Evolutionary conservation across 2,113 vertebrate genomes (phyloP).

Genomic region (Antidorcas marsupialis): DNA sequence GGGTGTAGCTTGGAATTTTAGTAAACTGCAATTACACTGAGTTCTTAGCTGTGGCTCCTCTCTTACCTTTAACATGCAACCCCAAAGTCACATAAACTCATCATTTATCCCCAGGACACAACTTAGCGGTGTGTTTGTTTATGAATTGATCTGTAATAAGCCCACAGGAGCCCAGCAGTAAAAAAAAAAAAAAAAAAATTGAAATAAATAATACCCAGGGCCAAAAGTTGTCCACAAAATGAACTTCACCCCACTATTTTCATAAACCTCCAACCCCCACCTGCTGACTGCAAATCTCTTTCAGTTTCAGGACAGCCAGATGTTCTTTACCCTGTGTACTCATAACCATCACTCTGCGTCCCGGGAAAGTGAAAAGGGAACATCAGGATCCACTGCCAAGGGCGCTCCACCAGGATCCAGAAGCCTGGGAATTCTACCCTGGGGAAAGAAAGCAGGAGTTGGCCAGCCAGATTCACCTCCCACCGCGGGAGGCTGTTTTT

Average conservation of each 20-base stretch:
- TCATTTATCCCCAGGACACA: slow-evolving; percentile 62
- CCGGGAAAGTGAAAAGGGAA: slow-evolving; percentile 33
- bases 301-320: slow-evolving; percentile 51
- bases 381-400: slow-evolving; percentile 50
- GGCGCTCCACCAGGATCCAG: slow-evolving; percentile 60
- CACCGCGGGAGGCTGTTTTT: slow-evolving; percentile 66
- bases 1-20: slow-evolving; percentile 61
- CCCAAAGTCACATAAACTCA: slow-evolving; percentile 58
- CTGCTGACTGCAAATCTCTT: slow-evolving; percentile 62
- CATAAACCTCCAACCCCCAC: slow-evolving; percentile 67
- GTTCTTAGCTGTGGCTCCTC: slow-evolving; percentile 13
- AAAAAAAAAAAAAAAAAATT: not conserved
- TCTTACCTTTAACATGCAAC: slow-evolving; percentile 44
- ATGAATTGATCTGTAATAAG: slow-evolving; percentile 35
- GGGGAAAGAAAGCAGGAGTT: slow-evolving; percentile 65
- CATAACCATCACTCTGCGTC: slow-evolving; percentile 13
- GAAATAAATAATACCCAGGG: slow-evolving; percentile 51
- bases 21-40: not conserved
- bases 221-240: slow-evolving; percentile 60
- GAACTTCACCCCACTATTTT: slow-evolving; percentile 64
- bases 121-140: slow-evolving; percentile 42
- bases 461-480: slow-evolving; percentile 62
- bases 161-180: slow-evolving; percentile 41
- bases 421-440: slow-evolving; percentile 74
- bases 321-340: slow-evolving; percentile 44